Base-by-base conservation (phyloP, 2,113 vertebrate species). In the Malurus elegans region DNA sequence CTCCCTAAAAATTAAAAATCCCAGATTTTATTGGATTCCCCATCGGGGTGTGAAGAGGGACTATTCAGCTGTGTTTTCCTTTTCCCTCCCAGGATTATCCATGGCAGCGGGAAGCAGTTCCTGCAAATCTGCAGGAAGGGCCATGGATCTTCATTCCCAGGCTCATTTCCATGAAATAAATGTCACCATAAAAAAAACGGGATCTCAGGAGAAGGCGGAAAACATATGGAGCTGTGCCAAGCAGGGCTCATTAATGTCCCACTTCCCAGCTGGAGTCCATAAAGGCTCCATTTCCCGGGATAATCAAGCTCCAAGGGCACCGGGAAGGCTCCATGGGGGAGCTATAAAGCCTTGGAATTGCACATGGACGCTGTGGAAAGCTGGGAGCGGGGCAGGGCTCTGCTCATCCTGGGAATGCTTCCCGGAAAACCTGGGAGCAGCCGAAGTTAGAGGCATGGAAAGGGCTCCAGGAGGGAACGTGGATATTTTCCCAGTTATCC, bases 191-290 rank as follows among this genome's bases (percentile, higher is more conserved):
- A 98, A 96, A 96, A 96, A 97, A 97, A 90, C 53, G 8, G 79
- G 82, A 86, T 94, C 89, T 96, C 19, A 18, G 86, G 57, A 95
- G 88, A 96, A 88, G n/a, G 38, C 79, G 81, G 87, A 94, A 97
- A 98, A 75, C 97, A 98, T 98, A 98, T 79, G 96, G 96, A 81
- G 36, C 32, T 74, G 95, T 89, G 84, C 95, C 96, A 97, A 83
- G 29, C 72, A 86, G 81, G 80, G 81, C 90, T 97, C 97, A 97
- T 98, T 98, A 98, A 98, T 96, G 97, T 97, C 97, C 95, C 79
- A 94, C 95, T 97, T 97, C 96, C 97, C 97, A 98, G 98, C 97
- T 98, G 98, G 97, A 97, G 76, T 92, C 93, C 93, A 96, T 97
- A 97, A 98, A 98, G 79, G 73, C 95, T 95, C 91, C 92, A 94